Evolutionary conservation across 2,888 invertebrate genomes (phyloP).

Genomic region (Nineta flava): DNA sequence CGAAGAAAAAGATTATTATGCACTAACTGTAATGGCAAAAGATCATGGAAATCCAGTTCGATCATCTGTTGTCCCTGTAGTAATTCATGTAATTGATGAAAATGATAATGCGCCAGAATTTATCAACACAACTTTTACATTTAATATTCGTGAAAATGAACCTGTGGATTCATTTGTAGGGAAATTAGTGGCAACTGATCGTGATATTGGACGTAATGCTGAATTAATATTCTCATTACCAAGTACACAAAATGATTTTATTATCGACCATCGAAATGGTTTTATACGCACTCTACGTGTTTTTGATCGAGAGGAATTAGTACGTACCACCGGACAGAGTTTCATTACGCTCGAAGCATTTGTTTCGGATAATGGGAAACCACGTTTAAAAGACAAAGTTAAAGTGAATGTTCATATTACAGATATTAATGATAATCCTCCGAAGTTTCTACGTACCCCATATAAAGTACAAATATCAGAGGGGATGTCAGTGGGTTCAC

Average conservation of each 20-base stretch:
- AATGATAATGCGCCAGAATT: conserved; percentile 94
- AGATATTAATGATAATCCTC: conserved; percentile 85
- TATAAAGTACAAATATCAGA: conserved; percentile 86
- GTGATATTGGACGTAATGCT: conserved; percentile 81
- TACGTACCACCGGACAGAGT: conserved; percentile 60
- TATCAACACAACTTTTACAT: conserved; percentile 76
- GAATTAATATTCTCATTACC: conserved; percentile 72
- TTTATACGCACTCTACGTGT: conserved; percentile 71
- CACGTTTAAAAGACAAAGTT: conserved; percentile 65
- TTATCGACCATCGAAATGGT: conserved; percentile 79
- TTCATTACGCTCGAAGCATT: conserved; percentile 71
- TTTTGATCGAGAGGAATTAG: conserved; percentile 79
- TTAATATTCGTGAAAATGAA: conserved; percentile 77
- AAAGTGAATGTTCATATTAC: conserved; percentile 74
- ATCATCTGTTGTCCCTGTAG: conserved; percentile 76
- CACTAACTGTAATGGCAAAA: conserved; percentile 65
- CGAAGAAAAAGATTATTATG: conserved; percentile 83
- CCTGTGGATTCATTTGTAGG: conserved; percentile 83
- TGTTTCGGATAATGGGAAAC: conserved; percentile 70
- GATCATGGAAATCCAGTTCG: conserved; percentile 66
- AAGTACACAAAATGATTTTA: conserved; percentile 62
- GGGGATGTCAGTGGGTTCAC: conserved; percentile 63
- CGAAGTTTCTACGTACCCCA: conserved; percentile 65
- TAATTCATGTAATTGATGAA: conserved; percentile 87
- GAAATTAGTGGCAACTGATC: conserved; percentile 75